Conservation (phyloP, 2,113 vertebrate species). For the Bothrops jararaca region DNA sequence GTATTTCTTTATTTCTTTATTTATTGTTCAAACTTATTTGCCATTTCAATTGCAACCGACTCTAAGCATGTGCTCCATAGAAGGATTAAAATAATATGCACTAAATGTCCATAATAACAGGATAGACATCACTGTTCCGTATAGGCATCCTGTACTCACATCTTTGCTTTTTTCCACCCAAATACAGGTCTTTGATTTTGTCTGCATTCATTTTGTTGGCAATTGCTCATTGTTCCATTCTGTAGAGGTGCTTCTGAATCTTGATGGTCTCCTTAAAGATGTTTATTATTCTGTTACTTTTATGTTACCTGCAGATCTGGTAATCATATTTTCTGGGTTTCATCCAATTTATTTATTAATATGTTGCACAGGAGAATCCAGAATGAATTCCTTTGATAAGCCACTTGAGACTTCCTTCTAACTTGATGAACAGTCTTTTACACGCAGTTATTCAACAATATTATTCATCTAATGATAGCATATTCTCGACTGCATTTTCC, state of each 20-base stretch:
- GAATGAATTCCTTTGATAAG: neutral
- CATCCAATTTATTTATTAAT: neutral
- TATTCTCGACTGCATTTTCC: neutral
- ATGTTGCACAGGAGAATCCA: neutral
- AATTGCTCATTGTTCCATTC: neutral
- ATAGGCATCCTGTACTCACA: neutral
- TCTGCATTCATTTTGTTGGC: neutral
- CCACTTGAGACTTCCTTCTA: neutral
- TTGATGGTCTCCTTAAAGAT: neutral
- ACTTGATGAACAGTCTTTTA: neutral
- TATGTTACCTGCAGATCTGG: neutral
- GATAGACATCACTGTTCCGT: neutral
- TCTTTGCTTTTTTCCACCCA: neutral
- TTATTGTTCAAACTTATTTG: neutral
- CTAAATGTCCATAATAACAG: neutral
- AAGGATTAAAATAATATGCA: neutral
- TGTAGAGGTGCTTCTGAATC: neutral
- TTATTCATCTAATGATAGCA: neutral
- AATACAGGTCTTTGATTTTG: neutral
- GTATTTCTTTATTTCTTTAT: neutral
- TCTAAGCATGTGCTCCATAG: neutral
- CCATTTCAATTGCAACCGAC: neutral
- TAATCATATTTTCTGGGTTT: neutral
- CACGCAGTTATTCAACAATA: neutral
- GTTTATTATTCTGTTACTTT: neutral